Conservation (phyloP, 2,797 vertebrate genomes). For the Myotis pilosus region DNA sequence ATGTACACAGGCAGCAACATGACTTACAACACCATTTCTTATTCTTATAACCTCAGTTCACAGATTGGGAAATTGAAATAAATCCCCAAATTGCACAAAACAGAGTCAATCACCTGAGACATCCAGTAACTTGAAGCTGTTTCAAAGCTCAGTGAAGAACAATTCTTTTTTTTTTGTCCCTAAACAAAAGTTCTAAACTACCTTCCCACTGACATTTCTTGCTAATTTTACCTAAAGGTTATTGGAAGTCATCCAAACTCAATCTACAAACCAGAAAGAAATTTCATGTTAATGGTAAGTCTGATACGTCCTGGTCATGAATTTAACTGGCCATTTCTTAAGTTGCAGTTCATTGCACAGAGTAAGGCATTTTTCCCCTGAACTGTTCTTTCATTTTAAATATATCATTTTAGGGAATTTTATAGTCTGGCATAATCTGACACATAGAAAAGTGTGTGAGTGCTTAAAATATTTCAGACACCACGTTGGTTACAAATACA, state of each 20-base stretch:
- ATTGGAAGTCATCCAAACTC: slow-evolving; percentile 42
- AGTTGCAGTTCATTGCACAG: slow-evolving; percentile 53
- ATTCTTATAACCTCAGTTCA: neutral
- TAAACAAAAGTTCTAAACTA: slow-evolving; percentile 3
- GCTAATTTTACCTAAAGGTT: slow-evolving; percentile 43
- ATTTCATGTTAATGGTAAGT: slow-evolving; percentile 51
- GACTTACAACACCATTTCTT: neutral
- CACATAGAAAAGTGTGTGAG: slow-evolving; percentile 19
- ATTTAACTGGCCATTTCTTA: slow-evolving; percentile 28
- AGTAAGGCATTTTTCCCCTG: neutral
- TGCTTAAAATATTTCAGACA: slow-evolving; percentile 52
- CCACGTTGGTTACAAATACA: slow-evolving; percentile 52
- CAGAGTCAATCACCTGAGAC: neutral
- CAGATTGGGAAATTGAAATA: neutral
- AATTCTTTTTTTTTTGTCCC: neutral
- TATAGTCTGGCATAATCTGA: slow-evolving; percentile 35
- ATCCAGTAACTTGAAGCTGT: neutral
- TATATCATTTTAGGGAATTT: slow-evolving; percentile 35
- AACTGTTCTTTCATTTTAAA: slow-evolving; percentile 15
- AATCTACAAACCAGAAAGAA: slow-evolving; percentile 59
- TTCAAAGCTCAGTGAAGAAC: neutral
- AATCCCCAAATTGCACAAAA: neutral
- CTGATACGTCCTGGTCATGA: neutral
- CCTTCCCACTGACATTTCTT: neutral
- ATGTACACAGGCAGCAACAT: neutral